Base-by-base conservation (phyloP, 2,113 vertebrate species). In the Lanius collurio region DNA sequence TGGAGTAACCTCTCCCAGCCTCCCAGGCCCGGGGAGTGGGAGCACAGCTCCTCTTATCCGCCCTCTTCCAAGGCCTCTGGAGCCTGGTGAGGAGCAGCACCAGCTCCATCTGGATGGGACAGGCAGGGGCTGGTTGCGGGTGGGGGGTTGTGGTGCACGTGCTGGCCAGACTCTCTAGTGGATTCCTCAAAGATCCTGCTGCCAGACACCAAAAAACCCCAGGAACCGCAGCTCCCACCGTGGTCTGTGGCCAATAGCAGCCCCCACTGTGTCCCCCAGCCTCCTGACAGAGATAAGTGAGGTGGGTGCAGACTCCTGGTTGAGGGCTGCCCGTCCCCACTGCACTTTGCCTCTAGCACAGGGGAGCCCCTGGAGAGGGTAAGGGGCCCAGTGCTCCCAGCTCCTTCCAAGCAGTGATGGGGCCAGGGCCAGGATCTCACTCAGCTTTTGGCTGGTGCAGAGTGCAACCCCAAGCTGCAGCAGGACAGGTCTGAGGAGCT, bases 21-120 rank as follows among this genome's bases (percentile, higher is more conserved):
- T 91, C 5, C 0, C 3, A 8, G 53, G 62, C 67, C 49, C 2
- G 0, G n/a, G 41, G 69, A 93, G 46, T 7, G 2, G 83, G 84
- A 94, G 68, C 35, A 4, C 69, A 27, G 49, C 79, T 83, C 64
- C 2, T 52, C 73, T 78, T 12, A 31, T 15, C 83, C 53, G 0
- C 90, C 76, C 92, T 93, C 37, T 91, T 64, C 57, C 94, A 64
- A 93, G 85, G 89, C 85, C 87, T 71, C 95, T 50, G 83, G 82
- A 85, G 70, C 85, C 69, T 22, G 6, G 68, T 49, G 76, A 76
- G 92, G 89, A 95, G 93, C 65, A 77, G 90, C 83, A 87, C 91
- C 80, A 73, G 96, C 92, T 79, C 94, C 93, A 89, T 94, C 95
- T 87, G 86, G 73, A 81, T 14, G 55, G 81, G 85, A 89, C 57